Evolutionary conservation across 1,140 invertebrate species (phyloP).

Genomic region (Drosophila baimaii): DNA sequence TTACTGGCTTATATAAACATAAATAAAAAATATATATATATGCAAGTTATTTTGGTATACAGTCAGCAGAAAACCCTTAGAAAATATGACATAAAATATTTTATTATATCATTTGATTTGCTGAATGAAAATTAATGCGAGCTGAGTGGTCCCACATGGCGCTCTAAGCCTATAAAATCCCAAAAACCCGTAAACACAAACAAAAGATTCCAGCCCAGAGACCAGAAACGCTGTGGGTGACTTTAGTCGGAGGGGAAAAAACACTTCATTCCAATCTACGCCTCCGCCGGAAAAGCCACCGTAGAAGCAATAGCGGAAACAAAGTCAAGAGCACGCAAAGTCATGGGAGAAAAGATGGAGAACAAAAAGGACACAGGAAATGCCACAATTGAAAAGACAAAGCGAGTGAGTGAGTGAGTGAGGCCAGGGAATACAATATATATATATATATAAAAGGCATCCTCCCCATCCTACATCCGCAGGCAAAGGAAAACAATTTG

Average conservation of each 20-base stretch:
- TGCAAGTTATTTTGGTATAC: neutral
- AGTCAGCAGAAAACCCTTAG: neutral
- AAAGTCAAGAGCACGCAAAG: conserved; percentile 35
- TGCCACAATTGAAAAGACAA: conserved; percentile 33
- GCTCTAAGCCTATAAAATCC: conserved; percentile 42
- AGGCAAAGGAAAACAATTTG: conserved; percentile 29
- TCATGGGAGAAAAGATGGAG: conserved; percentile 21
- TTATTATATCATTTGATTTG: conserved; percentile 50
- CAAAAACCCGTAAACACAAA: conserved; percentile 39
- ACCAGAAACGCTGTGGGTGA: conserved; percentile 17
- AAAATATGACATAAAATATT: conserved; percentile 46
- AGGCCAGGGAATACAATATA: neutral
- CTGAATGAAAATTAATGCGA: conserved; percentile 62
- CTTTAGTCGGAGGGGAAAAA: conserved; percentile 1
- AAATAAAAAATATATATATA: neutral
- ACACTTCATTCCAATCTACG: conserved; percentile 36
- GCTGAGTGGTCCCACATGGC: conserved; percentile 42
- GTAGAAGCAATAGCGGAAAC: conserved; percentile 5
- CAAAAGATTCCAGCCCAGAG: conserved; percentile 21
- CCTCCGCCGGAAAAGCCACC: conserved; percentile 23
- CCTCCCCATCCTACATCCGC: neutral
- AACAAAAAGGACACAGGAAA: conserved; percentile 22
- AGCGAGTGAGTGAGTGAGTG: conserved; percentile 1
- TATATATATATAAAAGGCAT: conserved; percentile 14
- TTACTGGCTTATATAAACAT: neutral